Evolutionary conservation across 2,113 vertebrate species (phyloP).

Genomic region (Pelecanus crispus): DNA sequence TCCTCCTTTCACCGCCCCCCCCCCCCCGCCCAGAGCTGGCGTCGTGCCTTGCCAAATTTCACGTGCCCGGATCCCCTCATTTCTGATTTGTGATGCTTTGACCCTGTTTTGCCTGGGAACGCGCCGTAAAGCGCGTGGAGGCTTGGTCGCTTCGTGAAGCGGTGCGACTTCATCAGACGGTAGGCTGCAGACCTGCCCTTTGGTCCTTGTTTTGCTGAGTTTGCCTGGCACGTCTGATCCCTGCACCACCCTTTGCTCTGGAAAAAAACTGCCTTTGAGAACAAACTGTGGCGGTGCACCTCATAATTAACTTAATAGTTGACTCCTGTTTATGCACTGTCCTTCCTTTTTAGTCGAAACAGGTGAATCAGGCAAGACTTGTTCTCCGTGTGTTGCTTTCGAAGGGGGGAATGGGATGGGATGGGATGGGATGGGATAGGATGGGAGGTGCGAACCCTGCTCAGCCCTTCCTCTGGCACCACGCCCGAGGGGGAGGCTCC

Average conservation of each 20-base stretch:
- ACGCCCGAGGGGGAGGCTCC: accelerated
- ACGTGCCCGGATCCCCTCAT: accelerated
- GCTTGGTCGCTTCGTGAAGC: not conserved
- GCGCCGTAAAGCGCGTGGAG: accelerated
- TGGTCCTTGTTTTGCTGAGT: not conserved
- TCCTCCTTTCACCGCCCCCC: not conserved
- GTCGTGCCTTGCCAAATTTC: not conserved
- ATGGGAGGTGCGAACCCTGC: not conserved
- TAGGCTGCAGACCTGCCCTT: not conserved
- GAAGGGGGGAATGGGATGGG: not conserved
- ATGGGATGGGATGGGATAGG: not conserved
- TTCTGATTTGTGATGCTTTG: not conserved
- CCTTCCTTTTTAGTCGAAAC: not conserved
- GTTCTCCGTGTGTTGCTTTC: not conserved
- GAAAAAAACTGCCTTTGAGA: not conserved
- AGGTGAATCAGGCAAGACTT: not conserved
- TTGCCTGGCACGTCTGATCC: not conserved
- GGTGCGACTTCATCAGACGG: accelerated
- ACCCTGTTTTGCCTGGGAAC: not conserved
- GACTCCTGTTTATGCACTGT: not conserved
- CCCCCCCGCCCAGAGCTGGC: not conserved
- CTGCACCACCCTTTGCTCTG: not conserved
- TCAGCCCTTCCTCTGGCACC: not conserved
- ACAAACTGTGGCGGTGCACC: not conserved
- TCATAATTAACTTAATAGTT: not conserved